Conservation (phyloP, 2,113 vertebrate genomes). For the Ahaetulla prasina region DNA sequence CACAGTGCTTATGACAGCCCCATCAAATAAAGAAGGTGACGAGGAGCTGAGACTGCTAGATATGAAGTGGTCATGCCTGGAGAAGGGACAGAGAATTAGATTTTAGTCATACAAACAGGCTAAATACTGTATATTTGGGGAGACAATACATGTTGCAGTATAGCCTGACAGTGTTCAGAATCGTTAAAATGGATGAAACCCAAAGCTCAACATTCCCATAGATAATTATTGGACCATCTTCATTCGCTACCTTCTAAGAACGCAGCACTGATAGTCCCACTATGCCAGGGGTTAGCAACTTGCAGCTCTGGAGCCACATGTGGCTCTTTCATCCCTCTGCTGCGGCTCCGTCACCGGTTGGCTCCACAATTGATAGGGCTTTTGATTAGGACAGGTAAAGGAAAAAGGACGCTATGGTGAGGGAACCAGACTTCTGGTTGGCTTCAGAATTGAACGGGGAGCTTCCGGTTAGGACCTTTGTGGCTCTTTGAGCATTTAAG, state of each 20-base stretch:
- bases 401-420: no score
- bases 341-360: no score
- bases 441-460: no score
- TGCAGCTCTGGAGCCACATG: no score
- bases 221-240: background rate
- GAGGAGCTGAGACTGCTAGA: conserved; percentile 97
- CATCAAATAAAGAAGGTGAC: conserved; percentile 93
- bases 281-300: no score
- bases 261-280: background rate
- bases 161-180: background rate
- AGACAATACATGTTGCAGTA: background rate
- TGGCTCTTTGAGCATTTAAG: no score
- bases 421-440: no score
- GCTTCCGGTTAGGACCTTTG: no score
- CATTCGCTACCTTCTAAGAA: background rate
- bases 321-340: no score
- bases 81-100: conserved; percentile 26
- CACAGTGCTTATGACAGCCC: conserved; percentile 96
- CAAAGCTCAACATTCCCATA: background rate
- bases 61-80: conserved; percentile 96
- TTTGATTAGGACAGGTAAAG: no score
- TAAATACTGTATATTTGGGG: background rate
- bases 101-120: background rate
- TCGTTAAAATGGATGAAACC: background rate
- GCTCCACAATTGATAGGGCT: no score